Conservation (phyloP, 2,888 invertebrate genomes). For the Oeneis ivallda region DNA sequence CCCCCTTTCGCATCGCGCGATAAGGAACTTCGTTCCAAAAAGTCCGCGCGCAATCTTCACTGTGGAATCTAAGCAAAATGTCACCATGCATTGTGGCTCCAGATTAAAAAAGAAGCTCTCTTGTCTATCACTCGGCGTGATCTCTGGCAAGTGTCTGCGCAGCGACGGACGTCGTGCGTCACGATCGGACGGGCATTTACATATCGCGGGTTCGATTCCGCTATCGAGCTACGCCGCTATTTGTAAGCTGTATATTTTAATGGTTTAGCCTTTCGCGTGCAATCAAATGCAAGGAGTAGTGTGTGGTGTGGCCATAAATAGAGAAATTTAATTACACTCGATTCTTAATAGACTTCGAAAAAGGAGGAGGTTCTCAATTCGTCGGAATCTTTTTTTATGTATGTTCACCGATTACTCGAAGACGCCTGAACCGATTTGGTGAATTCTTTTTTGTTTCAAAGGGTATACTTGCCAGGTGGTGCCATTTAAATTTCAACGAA, state of each 20-base stretch:
- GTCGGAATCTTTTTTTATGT: no score
- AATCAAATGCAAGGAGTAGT: conserved; percentile 2
- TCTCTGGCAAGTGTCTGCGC: conserved; percentile 60
- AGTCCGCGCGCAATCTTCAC: neutral
- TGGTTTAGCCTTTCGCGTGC: conserved; percentile 28
- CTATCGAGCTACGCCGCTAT: conserved; percentile 50
- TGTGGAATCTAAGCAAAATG: conserved; percentile 29
- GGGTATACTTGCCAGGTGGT: no score
- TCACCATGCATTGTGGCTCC: conserved; percentile 35
- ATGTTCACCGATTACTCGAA: no score
- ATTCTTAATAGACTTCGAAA: no score
- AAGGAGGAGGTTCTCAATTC: no score
- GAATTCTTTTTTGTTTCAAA: no score
- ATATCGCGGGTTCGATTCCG: conserved; percentile 75
- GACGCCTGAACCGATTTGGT: no score
- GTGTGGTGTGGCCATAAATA: conserved; percentile 12
- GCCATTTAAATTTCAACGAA: no score
- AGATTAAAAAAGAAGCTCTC: conserved; percentile 35
- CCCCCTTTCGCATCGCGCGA: no score
- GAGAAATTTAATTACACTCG: neutral
- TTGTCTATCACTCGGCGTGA: conserved; percentile 45
- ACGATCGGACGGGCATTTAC: conserved; percentile 78
- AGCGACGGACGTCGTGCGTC: conserved; percentile 74
- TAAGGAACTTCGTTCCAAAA: no score
- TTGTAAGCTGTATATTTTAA: conserved; percentile 42